Conservation (phyloP, 2,113 vertebrate genomes). For the Carassius gibelio region DNA sequence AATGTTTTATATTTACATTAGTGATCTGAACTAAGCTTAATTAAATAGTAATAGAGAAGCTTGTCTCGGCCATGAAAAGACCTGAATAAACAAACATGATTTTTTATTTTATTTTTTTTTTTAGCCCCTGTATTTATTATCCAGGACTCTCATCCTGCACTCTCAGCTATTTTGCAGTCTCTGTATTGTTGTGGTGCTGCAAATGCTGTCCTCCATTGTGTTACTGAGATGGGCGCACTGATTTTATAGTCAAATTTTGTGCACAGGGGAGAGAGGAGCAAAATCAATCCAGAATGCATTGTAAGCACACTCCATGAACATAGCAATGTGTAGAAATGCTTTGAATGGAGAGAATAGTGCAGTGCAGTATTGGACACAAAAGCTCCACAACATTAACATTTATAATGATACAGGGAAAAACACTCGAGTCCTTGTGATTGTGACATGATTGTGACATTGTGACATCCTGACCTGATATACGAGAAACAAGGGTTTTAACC, state of each 20-base stretch:
- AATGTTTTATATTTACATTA: not conserved
- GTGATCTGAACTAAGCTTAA: not conserved
- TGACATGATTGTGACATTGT: not conserved
- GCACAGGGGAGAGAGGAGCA: not conserved
- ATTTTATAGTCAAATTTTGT: slow-evolving; percentile 13
- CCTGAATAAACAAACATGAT: not conserved
- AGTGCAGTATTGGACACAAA: not conserved
- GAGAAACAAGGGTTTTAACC: slow-evolving; percentile 7
- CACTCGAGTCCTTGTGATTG: not conserved
- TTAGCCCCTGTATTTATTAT: not conserved
- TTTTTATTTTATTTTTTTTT: too few species aligned
- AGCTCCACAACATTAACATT: not conserved
- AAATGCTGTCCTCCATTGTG: not conserved
- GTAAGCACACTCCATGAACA: not conserved
- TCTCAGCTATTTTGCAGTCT: slow-evolving; percentile 25
- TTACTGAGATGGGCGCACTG: not conserved
- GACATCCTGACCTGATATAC: not conserved
- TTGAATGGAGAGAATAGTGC: not conserved
- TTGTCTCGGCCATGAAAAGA: not conserved
- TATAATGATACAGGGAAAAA: not conserved
- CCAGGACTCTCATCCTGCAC: not conserved
- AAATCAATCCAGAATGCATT: slow-evolving; percentile 23
- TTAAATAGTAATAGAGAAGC: not conserved
- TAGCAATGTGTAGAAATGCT: slow-evolving; percentile 14
- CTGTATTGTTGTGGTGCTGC: not conserved